Evolutionary conservation across 2,888 invertebrate genomes (phyloP).

Genomic region (Deroplatys truncata): DNA sequence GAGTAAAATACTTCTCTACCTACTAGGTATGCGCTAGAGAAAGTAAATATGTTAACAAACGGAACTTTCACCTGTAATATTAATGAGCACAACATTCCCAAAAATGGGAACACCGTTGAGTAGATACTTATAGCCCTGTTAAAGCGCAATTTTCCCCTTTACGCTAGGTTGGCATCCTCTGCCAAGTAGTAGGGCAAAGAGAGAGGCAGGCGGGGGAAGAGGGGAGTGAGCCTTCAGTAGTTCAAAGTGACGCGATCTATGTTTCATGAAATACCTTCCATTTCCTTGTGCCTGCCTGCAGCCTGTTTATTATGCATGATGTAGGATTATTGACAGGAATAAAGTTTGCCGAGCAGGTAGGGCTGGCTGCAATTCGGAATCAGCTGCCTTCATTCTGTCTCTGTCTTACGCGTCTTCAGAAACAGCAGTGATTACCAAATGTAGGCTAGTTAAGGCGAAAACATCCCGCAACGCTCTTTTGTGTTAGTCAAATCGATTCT

Average conservation of each 20-base stretch:
- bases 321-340: constrained; percentile 14
- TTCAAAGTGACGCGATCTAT: neutral
- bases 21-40: too few species aligned
- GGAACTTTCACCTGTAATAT: neutral
- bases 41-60: neutral
- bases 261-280: constrained; percentile 6
- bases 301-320: constrained; percentile 10
- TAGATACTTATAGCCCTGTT: neutral
- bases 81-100: neutral
- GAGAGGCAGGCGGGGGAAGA: neutral
- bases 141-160: neutral
- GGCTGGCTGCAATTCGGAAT: neutral
- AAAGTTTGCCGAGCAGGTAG: neutral
- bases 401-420: neutral
- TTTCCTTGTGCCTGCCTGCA: neutral
- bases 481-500: neutral
- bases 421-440: neutral
- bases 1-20: too few species aligned
- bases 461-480: neutral
- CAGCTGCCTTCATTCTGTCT: neutral
- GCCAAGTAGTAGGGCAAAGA: neutral
- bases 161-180: neutral
- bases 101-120: neutral
- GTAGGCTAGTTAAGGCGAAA: neutral
- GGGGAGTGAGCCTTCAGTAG: neutral